phyloP scores from a whole-genome alignment of 2,113 vertebrate species.

The Laticauda laticaudata region DNA sequence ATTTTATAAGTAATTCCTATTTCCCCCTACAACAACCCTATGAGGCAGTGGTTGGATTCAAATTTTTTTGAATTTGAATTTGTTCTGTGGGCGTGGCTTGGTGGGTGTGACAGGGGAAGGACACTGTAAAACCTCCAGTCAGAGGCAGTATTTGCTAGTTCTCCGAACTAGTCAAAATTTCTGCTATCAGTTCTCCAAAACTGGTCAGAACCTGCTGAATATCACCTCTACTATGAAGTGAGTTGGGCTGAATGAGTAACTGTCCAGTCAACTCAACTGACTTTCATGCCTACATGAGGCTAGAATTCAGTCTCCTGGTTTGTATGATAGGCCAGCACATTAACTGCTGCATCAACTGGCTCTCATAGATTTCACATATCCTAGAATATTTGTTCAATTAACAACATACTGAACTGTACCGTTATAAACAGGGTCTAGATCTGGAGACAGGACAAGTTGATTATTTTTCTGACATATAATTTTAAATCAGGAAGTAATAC shows the following conservation, averaged over 20 bases:
- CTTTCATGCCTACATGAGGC: background rate
- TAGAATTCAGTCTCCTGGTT: background rate
- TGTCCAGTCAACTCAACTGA: too few species aligned
- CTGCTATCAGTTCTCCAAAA: too few species aligned
- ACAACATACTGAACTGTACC: background rate
- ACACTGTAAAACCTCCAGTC: too few species aligned
- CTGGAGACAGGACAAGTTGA: background rate
- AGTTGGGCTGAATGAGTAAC: background rate
- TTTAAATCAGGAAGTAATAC: background rate
- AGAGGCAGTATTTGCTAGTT: too few species aligned
- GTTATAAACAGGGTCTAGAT: background rate
- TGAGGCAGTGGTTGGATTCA: background rate
- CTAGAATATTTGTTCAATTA: background rate
- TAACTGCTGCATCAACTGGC: background rate
- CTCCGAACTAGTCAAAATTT: too few species aligned
- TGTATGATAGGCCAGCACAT: background rate
- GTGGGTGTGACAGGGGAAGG: too few species aligned
- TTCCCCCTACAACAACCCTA: background rate
- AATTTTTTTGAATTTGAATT: too few species aligned
- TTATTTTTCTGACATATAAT: background rate
- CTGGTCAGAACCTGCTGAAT: too few species aligned
- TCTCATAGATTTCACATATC: background rate
- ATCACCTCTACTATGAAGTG: too few species aligned
- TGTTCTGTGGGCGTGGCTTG: too few species aligned
- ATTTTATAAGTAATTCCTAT: background rate